Evolutionary conservation across 1,140 invertebrate species (phyloP).

Genomic region (Pseudomyrmex cubaensis): DNA sequence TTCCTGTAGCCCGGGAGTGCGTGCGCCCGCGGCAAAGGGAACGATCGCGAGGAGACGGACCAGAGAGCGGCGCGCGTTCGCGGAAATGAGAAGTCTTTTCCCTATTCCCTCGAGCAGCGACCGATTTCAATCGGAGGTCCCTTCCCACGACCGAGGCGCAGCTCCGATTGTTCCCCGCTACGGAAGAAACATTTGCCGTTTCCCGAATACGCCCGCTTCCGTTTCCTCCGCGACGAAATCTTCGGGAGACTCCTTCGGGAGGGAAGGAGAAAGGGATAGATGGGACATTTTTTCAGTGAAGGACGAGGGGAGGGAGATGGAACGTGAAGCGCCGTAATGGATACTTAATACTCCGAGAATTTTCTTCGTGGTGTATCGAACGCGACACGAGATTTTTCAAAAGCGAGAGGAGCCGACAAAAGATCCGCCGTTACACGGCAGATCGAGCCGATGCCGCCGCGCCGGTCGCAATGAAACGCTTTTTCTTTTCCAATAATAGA

Average conservation of each 20-base stretch:
- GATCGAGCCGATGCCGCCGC: constrained; percentile 15
- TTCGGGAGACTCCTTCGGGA: not conserved
- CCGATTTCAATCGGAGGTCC: constrained; percentile 44
- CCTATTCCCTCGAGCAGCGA: constrained; percentile 1
- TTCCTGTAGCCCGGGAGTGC: constrained; percentile 31
- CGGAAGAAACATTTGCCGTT: constrained; percentile 54
- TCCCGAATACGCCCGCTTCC: constrained; percentile 60
- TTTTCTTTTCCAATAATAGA: constrained; percentile 16
- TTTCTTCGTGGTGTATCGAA: not conserved
- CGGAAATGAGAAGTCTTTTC: constrained; percentile 57
- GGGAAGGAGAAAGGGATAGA: not conserved
- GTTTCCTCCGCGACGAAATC: constrained; percentile 33
- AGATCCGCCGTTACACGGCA: constrained; percentile 25
- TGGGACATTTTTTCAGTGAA: not conserved
- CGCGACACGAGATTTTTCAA: constrained; percentile 14
- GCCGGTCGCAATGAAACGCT: constrained; percentile 44
- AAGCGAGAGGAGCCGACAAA: constrained; percentile 33
- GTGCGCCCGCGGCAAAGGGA: constrained; percentile 34
- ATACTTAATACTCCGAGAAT: constrained; percentile 39
- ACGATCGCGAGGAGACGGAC: constrained; percentile 36
- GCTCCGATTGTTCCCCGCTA: constrained; percentile 46
- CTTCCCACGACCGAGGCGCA: constrained; percentile 46
- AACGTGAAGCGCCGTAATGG: constrained; percentile 37
- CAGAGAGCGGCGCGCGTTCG: constrained; percentile 16
- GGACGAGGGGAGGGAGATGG: not conserved